phyloP scores from a whole-genome alignment of 2,888 invertebrate species.

The Eupithecia vulgata region DNA sequence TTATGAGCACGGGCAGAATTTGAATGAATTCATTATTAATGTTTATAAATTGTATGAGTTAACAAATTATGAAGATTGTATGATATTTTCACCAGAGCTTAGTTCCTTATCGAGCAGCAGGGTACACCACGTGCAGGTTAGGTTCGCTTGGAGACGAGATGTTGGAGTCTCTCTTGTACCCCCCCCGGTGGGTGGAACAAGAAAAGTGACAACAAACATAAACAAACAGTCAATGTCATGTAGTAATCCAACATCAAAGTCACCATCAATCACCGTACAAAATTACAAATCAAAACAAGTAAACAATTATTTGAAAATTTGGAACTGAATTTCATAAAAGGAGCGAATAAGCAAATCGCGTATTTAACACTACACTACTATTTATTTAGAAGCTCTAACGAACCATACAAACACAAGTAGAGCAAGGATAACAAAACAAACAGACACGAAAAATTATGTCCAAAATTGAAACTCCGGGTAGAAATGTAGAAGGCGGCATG shows the following conservation, averaged over 20 bases:
- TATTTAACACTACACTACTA: too few relatives aligned
- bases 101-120: too few relatives aligned
- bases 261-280: background rate
- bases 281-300: background rate
- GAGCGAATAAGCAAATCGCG: background rate
- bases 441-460: constrained; percentile 51
- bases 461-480: constrained; percentile 63
- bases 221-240: background rate
- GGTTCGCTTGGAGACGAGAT: too few relatives aligned
- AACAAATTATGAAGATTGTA: too few relatives aligned
- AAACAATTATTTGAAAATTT: background rate
- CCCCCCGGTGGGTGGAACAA: too few relatives aligned
- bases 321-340: background rate
- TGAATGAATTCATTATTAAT: too few relatives aligned
- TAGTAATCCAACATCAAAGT: background rate
- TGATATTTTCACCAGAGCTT: too few relatives aligned
- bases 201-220: background rate
- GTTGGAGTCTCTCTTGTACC: too few relatives aligned
- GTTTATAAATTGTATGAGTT: too few relatives aligned
- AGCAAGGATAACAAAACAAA: background rate
- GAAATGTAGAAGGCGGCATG: constrained; percentile 60
- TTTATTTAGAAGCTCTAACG: background rate
- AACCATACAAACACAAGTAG: background rate
- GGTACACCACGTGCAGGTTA: too few relatives aligned
- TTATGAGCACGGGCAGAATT: too few relatives aligned